Evolutionary conservation across 2,113 vertebrate species (phyloP).

Genomic region (Amblyornis subalaris): DNA sequence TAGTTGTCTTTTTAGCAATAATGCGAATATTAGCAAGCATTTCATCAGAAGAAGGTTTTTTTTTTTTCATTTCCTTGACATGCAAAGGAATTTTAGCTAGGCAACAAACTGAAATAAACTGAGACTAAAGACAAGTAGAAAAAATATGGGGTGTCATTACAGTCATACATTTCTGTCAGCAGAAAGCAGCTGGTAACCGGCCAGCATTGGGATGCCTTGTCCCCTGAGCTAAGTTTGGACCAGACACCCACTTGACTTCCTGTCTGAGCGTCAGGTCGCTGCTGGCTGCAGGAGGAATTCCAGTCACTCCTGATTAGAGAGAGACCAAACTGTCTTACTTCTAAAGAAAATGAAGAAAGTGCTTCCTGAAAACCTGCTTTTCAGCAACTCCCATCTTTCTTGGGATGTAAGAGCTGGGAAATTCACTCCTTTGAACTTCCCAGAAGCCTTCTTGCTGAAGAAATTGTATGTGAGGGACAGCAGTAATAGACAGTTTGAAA

Average conservation of each 20-base stretch:
- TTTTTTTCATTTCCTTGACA: neutral
- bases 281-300: constrained; percentile 1
- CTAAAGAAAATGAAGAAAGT: neutral
- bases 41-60: neutral
- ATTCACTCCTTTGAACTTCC: neutral
- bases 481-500: neutral
- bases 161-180: neutral
- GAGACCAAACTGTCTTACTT: neutral
- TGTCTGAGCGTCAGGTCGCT: neutral
- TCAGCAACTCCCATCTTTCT: neutral
- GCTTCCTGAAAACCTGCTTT: neutral
- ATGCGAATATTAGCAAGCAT: neutral
- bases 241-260: constrained; percentile 24
- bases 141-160: neutral
- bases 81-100: neutral
- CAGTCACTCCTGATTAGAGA: neutral
- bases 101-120: neutral
- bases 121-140: neutral
- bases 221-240: constrained; percentile 16
- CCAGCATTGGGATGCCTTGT: constrained; percentile 15
- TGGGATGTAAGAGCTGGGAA: neutral
- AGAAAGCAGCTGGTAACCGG: neutral
- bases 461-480: neutral
- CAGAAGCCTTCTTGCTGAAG: neutral
- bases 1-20: neutral